phyloP scores from a whole-genome alignment of 2,797 vertebrate species.

The Periophthalmus magnuspinnatus region DNA sequence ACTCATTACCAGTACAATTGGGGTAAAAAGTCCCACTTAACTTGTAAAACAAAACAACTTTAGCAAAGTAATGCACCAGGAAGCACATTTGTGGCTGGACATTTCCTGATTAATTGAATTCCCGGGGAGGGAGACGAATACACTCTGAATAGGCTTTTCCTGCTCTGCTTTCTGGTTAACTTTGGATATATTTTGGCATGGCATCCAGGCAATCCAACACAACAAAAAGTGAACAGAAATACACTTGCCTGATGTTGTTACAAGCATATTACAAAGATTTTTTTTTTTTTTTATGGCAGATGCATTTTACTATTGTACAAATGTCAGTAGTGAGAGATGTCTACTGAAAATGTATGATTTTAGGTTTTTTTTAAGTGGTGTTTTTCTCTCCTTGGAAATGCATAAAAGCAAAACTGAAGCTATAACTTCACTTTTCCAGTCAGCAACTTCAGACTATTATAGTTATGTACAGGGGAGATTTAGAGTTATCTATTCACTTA shows the following conservation, averaged over 20 bases:
- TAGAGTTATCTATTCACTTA: too few relatives aligned
- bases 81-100: background rate
- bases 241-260: background rate
- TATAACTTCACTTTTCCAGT: too few relatives aligned
- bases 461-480: too few relatives aligned
- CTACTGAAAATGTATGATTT: background rate
- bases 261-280: background rate
- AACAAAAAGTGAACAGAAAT: background rate
- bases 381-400: too few relatives aligned
- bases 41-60: slow-evolving; percentile 9
- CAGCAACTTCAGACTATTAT: too few relatives aligned
- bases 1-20: slow-evolving; percentile 2
- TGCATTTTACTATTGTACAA: background rate
- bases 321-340: background rate
- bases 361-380: background rate
- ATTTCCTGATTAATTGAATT: slow-evolving; percentile 9
- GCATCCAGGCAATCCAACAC: background rate
- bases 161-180: background rate
- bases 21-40: slow-evolving; percentile 1
- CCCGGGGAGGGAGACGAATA: background rate
- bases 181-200: slow-evolving; percentile 2
- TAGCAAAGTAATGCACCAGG: slow-evolving; percentile 5
- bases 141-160: background rate
- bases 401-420: too few relatives aligned
- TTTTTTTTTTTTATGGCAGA: background rate